phyloP scores from a whole-genome alignment of 2,797 vertebrate genomes.

The Falco rusticolus region DNA sequence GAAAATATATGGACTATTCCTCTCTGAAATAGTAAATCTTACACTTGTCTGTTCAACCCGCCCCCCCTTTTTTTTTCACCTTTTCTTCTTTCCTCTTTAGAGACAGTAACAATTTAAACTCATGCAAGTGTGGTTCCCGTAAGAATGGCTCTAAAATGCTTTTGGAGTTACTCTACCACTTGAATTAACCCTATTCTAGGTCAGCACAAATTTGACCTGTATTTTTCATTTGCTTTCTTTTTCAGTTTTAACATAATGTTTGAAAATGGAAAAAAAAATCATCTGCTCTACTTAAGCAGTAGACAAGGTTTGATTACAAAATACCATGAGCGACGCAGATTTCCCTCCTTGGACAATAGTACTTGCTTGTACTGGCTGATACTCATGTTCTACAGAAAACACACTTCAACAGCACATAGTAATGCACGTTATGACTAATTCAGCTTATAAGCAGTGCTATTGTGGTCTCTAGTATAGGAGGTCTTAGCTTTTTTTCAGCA shows the following conservation, averaged over 20 bases:
- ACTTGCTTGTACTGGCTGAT: conserved; percentile 53
- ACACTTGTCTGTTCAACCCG: not conserved
- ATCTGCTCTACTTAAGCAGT: not conserved
- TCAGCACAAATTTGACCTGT: not conserved
- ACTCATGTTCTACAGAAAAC: not conserved
- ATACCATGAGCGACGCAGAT: not conserved
- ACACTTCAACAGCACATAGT: conserved; percentile 12
- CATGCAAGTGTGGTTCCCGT: not conserved
- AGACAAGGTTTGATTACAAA: not conserved
- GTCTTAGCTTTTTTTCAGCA: conserved; percentile 65
- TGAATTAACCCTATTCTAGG: not conserved
- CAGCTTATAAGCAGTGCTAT: conserved; percentile 66
- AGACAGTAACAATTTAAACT: not conserved
- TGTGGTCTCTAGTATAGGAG: conserved; percentile 54
- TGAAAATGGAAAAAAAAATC: not conserved
- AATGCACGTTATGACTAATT: conserved; percentile 65
- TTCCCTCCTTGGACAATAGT: conserved; percentile 1
- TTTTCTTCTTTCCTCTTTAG: not conserved
- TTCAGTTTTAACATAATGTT: not conserved
- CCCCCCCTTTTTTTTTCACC: not conserved
- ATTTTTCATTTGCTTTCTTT: not conserved
- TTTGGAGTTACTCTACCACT: not conserved
- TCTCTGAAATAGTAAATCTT: not conserved
- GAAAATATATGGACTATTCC: not conserved
- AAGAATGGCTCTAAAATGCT: not conserved